Evolutionary conservation across 2,888 invertebrate genomes (phyloP), one percentile per base, ranked within the genome.

Genomic region (Dicycla oo): DNA sequence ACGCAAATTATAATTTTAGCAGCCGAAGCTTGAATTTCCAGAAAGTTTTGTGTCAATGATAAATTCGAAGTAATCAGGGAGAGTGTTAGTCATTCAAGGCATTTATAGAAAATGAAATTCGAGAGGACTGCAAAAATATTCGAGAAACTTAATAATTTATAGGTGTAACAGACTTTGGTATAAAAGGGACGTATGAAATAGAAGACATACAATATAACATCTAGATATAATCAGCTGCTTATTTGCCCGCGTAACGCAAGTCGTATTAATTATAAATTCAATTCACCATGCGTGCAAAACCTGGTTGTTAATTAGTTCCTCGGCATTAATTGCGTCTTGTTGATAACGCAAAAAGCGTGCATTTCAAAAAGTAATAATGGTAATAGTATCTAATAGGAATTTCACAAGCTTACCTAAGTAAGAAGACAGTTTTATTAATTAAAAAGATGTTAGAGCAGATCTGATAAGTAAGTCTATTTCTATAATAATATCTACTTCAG

Each of bases 1-100:
- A 53, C 54, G 73, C 71, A 80, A 82, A 80, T 81, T 82, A 75
- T 60, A 78, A 81, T 73, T 82, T 71, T 63, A 80, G 62, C 73
- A 45, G 34, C 45, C 38, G 45, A 70, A 63, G 68, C 70, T 76
- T 69, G 26, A 81, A 82, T 80, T 80, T 79, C 40, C 34, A 57
- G 57, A 70, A 82, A 76, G 75, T 80, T 82, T 72, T 51, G 64
- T 78, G 65, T 81, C 70, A 71, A 70, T 68, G 67, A 81, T 74
- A 81, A 69, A 80, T 81, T 60, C 23, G 10, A 81, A 75, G 76
- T 66, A 73, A 75, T 79, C 81, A 72, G 69, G 49, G 67, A 78
- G 75, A 69, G 75, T 69, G 65, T 75, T 75, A 80, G 58, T 70
- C 63, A 80, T 78, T 66, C 11, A 40, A 56, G 62, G 30, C 70